Evolutionary conservation across 1,140 invertebrate genomes (phyloP).

Genomic region (Maconellicoccus hirsutus): DNA sequence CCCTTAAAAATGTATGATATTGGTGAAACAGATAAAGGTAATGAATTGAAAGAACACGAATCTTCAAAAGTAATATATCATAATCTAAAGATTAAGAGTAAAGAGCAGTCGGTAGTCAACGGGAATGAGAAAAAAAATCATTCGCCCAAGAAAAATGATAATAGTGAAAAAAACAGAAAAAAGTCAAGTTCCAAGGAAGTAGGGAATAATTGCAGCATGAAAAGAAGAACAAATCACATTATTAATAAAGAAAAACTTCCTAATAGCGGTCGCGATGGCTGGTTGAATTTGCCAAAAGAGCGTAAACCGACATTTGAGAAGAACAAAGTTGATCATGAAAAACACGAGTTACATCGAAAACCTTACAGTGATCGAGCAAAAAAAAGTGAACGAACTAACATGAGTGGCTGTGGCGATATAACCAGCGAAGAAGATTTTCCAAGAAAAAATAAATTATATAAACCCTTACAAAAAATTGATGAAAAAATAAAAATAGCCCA

Average conservation of each 20-base stretch:
- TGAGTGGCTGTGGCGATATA: neutral
- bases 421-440: neutral
- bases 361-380: neutral
- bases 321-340: neutral
- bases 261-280: slow-evolving; percentile 28
- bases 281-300: slow-evolving; percentile 30
- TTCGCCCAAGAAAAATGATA: neutral
- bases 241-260: slow-evolving; percentile 7
- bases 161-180: neutral
- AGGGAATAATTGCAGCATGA: neutral
- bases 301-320: neutral
- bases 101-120: neutral
- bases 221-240: neutral
- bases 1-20: no score
- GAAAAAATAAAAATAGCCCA: neutral
- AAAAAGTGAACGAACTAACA: neutral
- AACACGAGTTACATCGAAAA: neutral
- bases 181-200: neutral
- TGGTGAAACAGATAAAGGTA: no score
- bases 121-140: neutral
- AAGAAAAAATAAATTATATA: neutral
- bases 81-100: neutral
- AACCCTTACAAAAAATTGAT: neutral
- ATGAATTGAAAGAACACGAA: neutral
- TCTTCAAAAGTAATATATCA: neutral